phyloP scores from a whole-genome alignment of 2,797 vertebrate genomes.

The Alcedo atthis region DNA sequence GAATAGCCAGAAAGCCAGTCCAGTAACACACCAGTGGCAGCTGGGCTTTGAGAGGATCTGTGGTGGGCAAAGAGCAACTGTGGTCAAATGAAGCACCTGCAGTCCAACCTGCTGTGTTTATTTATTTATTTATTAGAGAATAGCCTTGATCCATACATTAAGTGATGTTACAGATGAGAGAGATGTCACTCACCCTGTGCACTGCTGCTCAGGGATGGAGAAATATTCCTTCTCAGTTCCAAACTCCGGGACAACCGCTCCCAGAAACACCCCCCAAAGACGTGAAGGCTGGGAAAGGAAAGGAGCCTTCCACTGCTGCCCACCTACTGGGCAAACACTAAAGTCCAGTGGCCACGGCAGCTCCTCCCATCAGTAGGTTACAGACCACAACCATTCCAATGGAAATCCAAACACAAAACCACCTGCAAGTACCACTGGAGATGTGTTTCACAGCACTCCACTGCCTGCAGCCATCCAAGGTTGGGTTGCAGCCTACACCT shows the following conservation, averaged over 20 bases:
- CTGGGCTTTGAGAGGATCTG: background rate
- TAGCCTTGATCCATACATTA: no score
- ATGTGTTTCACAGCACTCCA: no score
- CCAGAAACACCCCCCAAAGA: background rate
- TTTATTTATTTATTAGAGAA: background rate
- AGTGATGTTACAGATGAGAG: background rate
- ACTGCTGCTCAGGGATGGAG: background rate
- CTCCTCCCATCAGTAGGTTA: background rate
- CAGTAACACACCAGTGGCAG: background rate
- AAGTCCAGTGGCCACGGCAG: background rate
- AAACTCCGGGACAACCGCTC: background rate
- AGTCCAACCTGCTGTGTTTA: background rate
- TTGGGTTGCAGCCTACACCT: no score
- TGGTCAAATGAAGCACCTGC: background rate
- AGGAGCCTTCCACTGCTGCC: background rate
- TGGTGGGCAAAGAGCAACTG: background rate
- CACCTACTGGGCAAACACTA: background rate
- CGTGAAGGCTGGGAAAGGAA: background rate
- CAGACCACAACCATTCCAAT: background rate
- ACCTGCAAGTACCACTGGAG: no score
- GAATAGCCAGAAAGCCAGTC: background rate
- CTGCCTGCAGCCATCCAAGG: no score
- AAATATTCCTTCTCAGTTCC: background rate
- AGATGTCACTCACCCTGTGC: background rate
- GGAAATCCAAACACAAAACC: background rate